Percentiles rank a stretch among this genome's conserved stretches.
These are phyloP conservation scores for Beris chalybata DNA, from an alignment of 2,888 invertebrate species.

Conservation along the genomic window DNA sequence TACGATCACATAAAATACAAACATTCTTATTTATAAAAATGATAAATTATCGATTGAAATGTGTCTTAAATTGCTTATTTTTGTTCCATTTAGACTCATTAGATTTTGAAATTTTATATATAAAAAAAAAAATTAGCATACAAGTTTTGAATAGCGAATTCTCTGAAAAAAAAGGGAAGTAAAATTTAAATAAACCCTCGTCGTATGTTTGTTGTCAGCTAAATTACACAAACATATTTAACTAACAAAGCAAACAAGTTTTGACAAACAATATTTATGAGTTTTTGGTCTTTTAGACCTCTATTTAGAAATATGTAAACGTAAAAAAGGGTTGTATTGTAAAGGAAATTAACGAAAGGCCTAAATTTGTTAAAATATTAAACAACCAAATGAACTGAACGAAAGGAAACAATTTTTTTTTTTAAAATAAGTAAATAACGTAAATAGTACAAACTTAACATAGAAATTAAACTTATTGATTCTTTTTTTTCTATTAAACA, in stretches of 20 bases:
- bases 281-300: not conserved
- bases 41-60: no score
- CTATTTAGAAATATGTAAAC: not conserved
- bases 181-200: no score
- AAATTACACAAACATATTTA: not conserved
- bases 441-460: conserved; percentile 27
- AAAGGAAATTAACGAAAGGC: no score
- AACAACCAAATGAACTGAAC: conserved; percentile 12
- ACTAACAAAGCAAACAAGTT: conserved; percentile 7
- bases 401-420: conserved; percentile 6
- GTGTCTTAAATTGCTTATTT: no score
- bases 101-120: no score
- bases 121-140: no score
- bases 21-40: no score
- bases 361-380: not conserved
- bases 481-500: conserved; percentile 1
- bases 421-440: not conserved
- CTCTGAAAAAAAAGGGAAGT: no score
- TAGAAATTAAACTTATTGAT: conserved; percentile 5
- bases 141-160: no score
- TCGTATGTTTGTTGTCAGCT: no score
- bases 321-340: not conserved
- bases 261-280: conserved; percentile 13
- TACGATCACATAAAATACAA: no score
- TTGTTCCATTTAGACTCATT: no score